Evolutionary conservation across 2,113 vertebrate genomes (phyloP), one percentile per base, ranked within the genome.

Genomic region (Phylloscopus whistleri): DNA sequence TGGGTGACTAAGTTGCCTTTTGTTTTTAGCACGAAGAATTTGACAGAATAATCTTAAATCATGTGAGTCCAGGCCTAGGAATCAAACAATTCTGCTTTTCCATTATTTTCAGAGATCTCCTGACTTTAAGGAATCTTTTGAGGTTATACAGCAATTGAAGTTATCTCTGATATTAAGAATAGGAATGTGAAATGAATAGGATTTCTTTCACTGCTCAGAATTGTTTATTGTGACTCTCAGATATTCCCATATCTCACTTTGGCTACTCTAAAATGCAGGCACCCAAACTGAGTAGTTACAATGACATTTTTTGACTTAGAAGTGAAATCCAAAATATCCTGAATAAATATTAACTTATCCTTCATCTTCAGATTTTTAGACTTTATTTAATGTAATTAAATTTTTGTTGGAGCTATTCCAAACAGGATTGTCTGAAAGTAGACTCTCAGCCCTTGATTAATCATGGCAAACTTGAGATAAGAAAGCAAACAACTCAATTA

Each of bases 401-500:
- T 14, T 41, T 63, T 48, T 58, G 43, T 59, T 67, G 49, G 22
- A 93, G 21, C 11, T 72, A 1, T 59, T 93, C 16, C 52, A 74
- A 41, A 28, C 43, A 28, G 7, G 13, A 26, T 19, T 68, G 10
- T 52, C 24, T 82, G 74, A 59, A 75, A 89, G 19, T 20, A 69
- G 37, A 52, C 19, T 5, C 48, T 81, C 58, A 51, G 13, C 26
- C 14, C 33, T 74, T 37, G 28, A 69, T 81, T 70, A 81, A 84
- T 70, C 39, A 19, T 35, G 67, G 64, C n/a, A n/a, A 56, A 72
- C 11, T 79, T 67, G 39, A 84, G 62, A 79, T 58, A 91, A 76
- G 46, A 76, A 83, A 58, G 37, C 58, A 64, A 93, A 90, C 44
- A 79, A 8, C 56, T 84, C 60, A 67, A 18, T 75, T 94, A 89